Evolutionary conservation across 2,888 invertebrate genomes (phyloP).

Genomic region (Julus scandinavius): DNA sequence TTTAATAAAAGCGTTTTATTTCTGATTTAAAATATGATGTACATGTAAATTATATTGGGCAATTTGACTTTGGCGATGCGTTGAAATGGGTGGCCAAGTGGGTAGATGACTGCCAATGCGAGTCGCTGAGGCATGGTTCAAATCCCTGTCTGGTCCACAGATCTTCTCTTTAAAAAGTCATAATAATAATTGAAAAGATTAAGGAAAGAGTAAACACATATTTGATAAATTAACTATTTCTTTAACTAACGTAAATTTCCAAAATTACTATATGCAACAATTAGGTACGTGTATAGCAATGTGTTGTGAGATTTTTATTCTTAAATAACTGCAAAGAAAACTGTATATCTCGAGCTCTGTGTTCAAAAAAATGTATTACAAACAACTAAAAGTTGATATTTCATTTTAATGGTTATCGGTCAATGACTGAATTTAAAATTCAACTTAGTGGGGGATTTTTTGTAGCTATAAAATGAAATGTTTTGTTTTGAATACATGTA

Average conservation of each 20-base stretch:
- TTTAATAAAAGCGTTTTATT: constrained; percentile 33
- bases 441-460: neutral
- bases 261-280: neutral
- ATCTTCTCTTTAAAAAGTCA: constrained; percentile 30
- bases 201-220: neutral
- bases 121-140: neutral
- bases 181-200: constrained; percentile 6
- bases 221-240: neutral
- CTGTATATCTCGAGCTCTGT: too few species aligned
- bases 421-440: neutral
- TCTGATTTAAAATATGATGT: constrained; percentile 14
- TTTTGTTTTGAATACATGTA: neutral
- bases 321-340: too few species aligned
- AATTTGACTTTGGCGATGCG: constrained; percentile 7
- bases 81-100: neutral
- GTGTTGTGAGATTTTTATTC: neutral
- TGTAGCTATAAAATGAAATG: neutral
- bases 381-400: too few species aligned
- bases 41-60: constrained; percentile 20
- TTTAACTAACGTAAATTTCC: neutral
- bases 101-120: constrained; percentile 31
- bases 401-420: neutral
- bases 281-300: too few species aligned
- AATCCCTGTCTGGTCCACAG: constrained; percentile 34
- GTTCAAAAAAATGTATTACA: too few species aligned